Evolutionary conservation across 1,140 invertebrate species (phyloP), one percentile per base, ranked within the genome.

Genomic region (Marisa cornuarietis): DNA sequence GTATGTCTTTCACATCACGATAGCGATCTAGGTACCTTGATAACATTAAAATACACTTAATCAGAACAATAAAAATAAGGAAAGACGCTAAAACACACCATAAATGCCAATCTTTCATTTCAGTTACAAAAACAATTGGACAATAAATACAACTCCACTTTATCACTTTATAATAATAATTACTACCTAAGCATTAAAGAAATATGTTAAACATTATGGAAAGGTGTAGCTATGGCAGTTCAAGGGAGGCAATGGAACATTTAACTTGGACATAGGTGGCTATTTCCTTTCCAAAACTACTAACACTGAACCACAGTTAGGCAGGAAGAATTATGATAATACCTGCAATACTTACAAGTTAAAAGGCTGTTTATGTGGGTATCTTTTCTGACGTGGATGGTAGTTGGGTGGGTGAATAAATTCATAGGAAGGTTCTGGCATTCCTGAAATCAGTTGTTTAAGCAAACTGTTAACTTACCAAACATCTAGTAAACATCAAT

Each of bases 1-100:
- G 93, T 0, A 97, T 93, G 81, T 98, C 94, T 91, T 97, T 98
- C 0, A 94, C 93, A 92, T 99, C 96, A 84, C 96, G 93, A 87
- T 98, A 97, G 85, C 94, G 94, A 88, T 99, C 97, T 92, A 98
- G 92, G 91, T 99, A 98, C 75, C 93, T 93, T 82, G 31, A 84
- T 84, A 78, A 61, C 79, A 31, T 26, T 79, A 76, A 82, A 75
- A 80, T 76, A 78, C 80, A 84, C 63, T 11, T 22, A 71, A 31
- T 42, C 20, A 76, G 31, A 26, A 73, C 1, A 16, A 72, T 72
- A 42, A 61, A 54, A 52, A 22, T 9, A 14, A 51, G 16, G 16
- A 58, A 61, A 13, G 11, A 20, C 26, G 31, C 26, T 42, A n/a
- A 20, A 24, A 11, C 31, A 42, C 6, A 4, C 2, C 31, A 42